Evolutionary conservation across 92 coral and sea anemone genomes (phyloP), one percentile per base, ranked within the genome.

Genomic region (Anthopleura xanthogrammica): DNA sequence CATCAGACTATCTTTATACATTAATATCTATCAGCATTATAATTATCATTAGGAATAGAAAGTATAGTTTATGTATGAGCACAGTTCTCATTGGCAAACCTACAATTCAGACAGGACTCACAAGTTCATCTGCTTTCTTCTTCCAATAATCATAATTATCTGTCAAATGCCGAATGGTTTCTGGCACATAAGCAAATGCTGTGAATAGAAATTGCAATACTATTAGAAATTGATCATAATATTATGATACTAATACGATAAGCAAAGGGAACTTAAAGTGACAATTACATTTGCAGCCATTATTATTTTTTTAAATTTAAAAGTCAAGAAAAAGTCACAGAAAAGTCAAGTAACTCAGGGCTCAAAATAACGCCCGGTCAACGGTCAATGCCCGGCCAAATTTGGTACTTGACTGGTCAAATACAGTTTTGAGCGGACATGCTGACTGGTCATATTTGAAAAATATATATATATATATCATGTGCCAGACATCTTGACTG

Each of bases 101-200:
- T 84, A 84, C 87, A 57, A 79, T 83, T 85, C 88, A 85, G 83
- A 85, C 83, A 85, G 78, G 74, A 85, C 94, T 87, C 90, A 97
- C 99, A 89, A 90, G 92, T 71, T 94, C 97, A 83, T 94, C 99
- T 52, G 99, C 99, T 22, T 92, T 95, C 83, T 87, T 95, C 83
- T 94, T 97, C 99, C 99, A 97, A 76, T 92, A 92, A 54, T 97
- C 99, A 56, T 97, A 95, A 80, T 97, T 97, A 80, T 92, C 95
- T 20, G 99, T 97, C 56, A 97, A 94, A 81, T 97, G 99, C 48
- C 93, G 84, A 82, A 97, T 97, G 41, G 99, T 97, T 87, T 97
- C 99, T 19, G 99, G 99, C 72, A 97, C 99, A 86, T 88, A 90
- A 22, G 99, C 99, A 85, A 97, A 97, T 58, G 99, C 99, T 97